These are phyloP conservation scores for Rosalia funebris DNA, from an alignment of 2,888 invertebrate genomes.

Conservation along the genomic window DNA sequence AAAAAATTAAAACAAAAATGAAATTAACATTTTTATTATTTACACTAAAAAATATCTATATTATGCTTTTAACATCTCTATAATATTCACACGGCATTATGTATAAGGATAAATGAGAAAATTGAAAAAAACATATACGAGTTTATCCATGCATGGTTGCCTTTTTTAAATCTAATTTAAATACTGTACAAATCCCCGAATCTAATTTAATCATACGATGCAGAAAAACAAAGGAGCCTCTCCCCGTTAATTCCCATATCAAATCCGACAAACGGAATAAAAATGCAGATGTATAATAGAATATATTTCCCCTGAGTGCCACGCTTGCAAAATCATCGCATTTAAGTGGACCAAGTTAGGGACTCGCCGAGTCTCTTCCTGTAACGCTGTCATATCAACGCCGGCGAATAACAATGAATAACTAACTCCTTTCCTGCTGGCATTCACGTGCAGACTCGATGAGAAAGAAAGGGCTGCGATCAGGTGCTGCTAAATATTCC, in stretches of 20 bases:
- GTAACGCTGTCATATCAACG: constrained; percentile 10
- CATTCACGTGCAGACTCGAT: background rate
- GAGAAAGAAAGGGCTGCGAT: background rate
- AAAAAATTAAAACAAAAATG: too few species aligned
- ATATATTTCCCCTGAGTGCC: constrained; percentile 21
- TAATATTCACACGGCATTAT: too few species aligned
- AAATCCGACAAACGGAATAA: constrained; percentile 18
- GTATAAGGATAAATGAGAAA: too few species aligned
- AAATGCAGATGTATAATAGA: constrained; percentile 24
- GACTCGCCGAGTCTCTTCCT: background rate
- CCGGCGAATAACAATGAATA: constrained; percentile 15
- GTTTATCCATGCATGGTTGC: too few species aligned
- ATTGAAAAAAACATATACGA: too few species aligned
- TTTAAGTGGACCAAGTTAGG: constrained; percentile 10
- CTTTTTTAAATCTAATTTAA: too few species aligned
- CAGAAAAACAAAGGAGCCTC: background rate
- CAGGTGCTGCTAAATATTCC: constrained; percentile 17
- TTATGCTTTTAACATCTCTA: too few species aligned
- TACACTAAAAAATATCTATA: too few species aligned
- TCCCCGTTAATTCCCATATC: constrained; percentile 23
- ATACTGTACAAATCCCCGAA: constrained; percentile 1
- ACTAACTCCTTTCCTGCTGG: constrained; percentile 6
- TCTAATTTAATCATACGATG: constrained; percentile 8
- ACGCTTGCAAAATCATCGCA: constrained; percentile 22
- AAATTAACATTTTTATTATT: too few species aligned